Evolutionary conservation across 1,140 invertebrate genomes (phyloP), one percentile per base, ranked within the genome.

Genomic region (Andricus grossulariae): DNA sequence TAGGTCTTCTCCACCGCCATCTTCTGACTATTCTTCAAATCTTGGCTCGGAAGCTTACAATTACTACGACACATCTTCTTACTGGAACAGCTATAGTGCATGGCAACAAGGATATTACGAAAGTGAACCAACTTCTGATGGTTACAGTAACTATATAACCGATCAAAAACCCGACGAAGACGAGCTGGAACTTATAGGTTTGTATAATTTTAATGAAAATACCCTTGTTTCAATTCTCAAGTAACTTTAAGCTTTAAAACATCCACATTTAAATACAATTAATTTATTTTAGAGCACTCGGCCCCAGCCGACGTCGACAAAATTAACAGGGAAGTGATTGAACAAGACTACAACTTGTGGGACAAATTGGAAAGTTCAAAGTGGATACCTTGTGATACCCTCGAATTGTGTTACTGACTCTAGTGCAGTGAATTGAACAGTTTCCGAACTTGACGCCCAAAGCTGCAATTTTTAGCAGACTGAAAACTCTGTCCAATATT

Each of bases 281-380:
- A 66, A 66, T 82, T 80, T 82, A 81, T 93, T 93, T 73, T 90
- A 94, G 96, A 97, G 74, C 96, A 97, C 86, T 95, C 95, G 78
- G 90, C 93, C 73, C 90, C 93, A 39, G 86, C 96, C 32, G 95
- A 97, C 84, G 87, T 95, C 8, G 96, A 97, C 18, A 94, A 94
- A 85, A 86, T 95, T 77, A 97, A 97, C 86, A 92, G 94, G 78
- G 95, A 97, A 77, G 92, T 93, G 51, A 93, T 95, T 50, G 94
- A 96, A 76, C 93, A 94, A 54, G 95, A 96, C 84, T 93, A 94
- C 60, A 94, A 94, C 77, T 89, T 97, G 1, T 97, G 96, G 94
- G 96, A 96, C 90, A 94, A 94, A n/a, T 83, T 97, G 45, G 96
- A 97, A 87, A 94, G 94, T 80, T 96, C 95, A 4, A 95, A 96